These are phyloP conservation scores for Antheraea assamensis DNA, from an alignment of 2,888 invertebrate species.

Conservation along the genomic window DNA sequence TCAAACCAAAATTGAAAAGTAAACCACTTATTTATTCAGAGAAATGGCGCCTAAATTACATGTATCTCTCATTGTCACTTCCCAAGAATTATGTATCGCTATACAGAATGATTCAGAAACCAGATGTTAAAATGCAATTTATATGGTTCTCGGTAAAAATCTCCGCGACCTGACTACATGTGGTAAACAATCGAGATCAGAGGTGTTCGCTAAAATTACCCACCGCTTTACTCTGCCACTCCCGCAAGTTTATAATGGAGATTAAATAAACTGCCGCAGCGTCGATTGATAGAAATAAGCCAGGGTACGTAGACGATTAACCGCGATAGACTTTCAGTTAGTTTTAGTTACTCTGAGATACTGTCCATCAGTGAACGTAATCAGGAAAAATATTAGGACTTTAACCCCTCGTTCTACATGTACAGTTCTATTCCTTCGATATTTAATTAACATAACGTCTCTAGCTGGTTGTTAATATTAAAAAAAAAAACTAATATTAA, in stretches of 20 bases:
- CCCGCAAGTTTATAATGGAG: constrained; percentile 17
- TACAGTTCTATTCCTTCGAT: not conserved
- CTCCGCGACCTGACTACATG: constrained; percentile 17
- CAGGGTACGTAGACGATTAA: constrained; percentile 14
- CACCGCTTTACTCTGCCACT: constrained; percentile 18
- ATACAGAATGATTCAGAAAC: constrained; percentile 12
- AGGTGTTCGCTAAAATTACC: constrained; percentile 21
- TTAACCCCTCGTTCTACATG: not conserved
- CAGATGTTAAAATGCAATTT: constrained; percentile 14
- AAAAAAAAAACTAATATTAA: too few relatives aligned
- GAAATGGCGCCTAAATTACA: constrained; percentile 15
- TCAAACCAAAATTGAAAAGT: not conserved
- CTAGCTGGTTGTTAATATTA: too few relatives aligned
- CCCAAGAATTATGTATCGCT: constrained; percentile 3
- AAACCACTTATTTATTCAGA: not conserved
- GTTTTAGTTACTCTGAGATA: not conserved
- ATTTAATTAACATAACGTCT: too few relatives aligned
- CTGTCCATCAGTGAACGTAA: constrained; percentile 4
- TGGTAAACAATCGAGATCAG: constrained; percentile 18
- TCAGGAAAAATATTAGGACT: not conserved
- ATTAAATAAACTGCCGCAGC: constrained; percentile 24
- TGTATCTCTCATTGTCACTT: constrained; percentile 8
- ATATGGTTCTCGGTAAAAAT: constrained; percentile 15
- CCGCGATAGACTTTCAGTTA: constrained; percentile 13
- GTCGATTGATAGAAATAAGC: constrained; percentile 24